Conservation (phyloP, 2,888 invertebrate genomes). For the Caenorhabditis angaria region DNA sequence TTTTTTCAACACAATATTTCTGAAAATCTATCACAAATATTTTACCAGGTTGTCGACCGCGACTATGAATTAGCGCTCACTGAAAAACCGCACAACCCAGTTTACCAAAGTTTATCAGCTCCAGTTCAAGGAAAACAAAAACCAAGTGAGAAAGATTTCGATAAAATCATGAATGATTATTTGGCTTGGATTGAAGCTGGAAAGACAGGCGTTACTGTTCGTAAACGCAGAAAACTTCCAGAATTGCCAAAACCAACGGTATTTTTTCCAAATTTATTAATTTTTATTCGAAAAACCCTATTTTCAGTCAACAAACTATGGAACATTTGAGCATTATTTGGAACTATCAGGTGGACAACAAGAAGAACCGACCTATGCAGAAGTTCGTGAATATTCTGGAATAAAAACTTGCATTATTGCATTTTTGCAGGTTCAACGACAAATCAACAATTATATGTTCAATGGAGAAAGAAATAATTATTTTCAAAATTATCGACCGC, state of each 20-base stretch:
- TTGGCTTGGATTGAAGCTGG: conserved; percentile 12
- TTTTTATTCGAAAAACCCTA: conserved; percentile 5
- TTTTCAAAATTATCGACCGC: not conserved
- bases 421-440: conserved; percentile 15
- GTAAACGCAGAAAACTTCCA: not conserved
- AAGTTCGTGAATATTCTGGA: not conserved
- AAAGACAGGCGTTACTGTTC: not conserved
- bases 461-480: conserved; percentile 5
- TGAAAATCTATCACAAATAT: too few relatives aligned
- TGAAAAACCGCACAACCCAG: not conserved
- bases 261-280: not conserved
- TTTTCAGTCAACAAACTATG: not conserved
- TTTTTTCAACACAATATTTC: too few relatives aligned
- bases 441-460: conserved; percentile 20
- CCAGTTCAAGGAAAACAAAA: not conserved
- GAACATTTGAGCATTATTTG: conserved; percentile 12
- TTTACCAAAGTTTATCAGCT: not conserved
- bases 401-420: not conserved
- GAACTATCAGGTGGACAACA: not conserved
- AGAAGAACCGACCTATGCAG: conserved; percentile 15
- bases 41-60: not conserved
- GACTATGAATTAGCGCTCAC: not conserved
- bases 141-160: not conserved
- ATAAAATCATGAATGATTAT: not conserved
- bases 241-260: not conserved